Base-by-base conservation (phyloP, 2,113 vertebrate genomes). In the Rallus limicola region DNA sequence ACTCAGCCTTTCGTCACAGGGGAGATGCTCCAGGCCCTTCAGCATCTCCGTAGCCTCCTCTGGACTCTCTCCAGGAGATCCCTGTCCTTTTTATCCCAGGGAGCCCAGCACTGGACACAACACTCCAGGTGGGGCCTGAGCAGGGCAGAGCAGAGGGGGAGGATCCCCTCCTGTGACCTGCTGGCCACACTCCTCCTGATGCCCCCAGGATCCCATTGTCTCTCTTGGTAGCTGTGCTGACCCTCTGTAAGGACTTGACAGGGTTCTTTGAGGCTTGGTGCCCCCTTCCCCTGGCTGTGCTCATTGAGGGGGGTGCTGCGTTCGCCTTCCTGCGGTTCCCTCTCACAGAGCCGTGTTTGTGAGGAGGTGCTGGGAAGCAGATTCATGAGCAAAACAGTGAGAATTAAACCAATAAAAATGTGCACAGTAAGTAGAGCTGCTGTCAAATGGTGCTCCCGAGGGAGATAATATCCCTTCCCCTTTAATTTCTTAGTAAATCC, bases 381-480 rank as follows among this genome's bases (percentile, higher is more conserved):
- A 90, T 91, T 75, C 92, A 83, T 31, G 88, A 94, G 69, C 1
- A 23, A 92, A 83, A 64, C 60, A 56, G 28, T 52, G 69, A 72
- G 82, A 92, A 93, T 70, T 36, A 82, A 88, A 86, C 71, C 74
- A 86, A 60, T 62, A 69, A 76, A 91, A 72, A 85, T 33, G 67
- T n/a, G 19, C 64, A 24, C 67, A 16, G 44, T 76, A 50, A 93
- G 86, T 7, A 67, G 64, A 88, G 67, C 80, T 82, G 42, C 88
- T 91, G 59, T 85, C 95, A 92, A 81, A 59, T 56, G 40, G 52
- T 64, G 44, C 7, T 95, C 92, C 90, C 1, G 0, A 69, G 83
- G 91, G 95, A 87, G 86, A 96, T 94, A 95, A 96, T 88, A 87
- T 63, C 91, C 68, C 42, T 83, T 93, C 48, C 67, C 38, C 74